Evolutionary conservation across 2,113 vertebrate genomes (phyloP), one percentile per base, ranked within the genome.

Genomic region (Periophthalmus modestus): DNA sequence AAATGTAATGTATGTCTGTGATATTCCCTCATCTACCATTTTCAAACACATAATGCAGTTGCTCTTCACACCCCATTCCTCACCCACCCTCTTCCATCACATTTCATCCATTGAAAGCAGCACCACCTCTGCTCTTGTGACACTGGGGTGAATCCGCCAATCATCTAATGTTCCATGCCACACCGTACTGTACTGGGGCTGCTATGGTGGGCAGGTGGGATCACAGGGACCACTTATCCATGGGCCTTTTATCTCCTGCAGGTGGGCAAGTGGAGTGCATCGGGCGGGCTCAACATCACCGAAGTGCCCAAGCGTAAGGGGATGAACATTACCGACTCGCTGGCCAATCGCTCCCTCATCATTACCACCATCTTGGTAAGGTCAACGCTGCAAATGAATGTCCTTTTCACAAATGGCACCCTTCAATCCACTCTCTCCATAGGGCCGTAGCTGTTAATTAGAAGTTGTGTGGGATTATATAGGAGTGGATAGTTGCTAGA

Each of bases 351-450:
- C 74, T 98, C 98, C 0, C 95, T 99, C 0, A 92, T 99, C 74
- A 94, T 99, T 93, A 97, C 97, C 88, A 99, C 97, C 0, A 95
- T 99, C 79, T 95, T 99, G 96, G 98, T 99, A 96, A 65, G 89
- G 96, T 84, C 76, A 66, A 16, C 0, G 2, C 54, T 28, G 46
- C 75, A 75, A 0, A 68, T 18, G 54, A 69, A 69, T 34, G 28
- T n/a, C 67, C 67, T 70, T 21, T 65, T 65, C 59, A 10, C 34
- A 65, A 65, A 65, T 21, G 18, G 62, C 34, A 65, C 7, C 33
- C 10, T 39, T 65, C 62, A 39, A 21, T 39, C 62, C 34, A 1
- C 18, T 21, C 11, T 19, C 58, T 34, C 48, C 19, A 5, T 52
- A 5, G 48, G 16, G 7, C 16, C 5, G 18, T 18, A 52, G 19